Base-by-base conservation (phyloP, 1,140 invertebrate species). In the Delia radicum region DNA sequence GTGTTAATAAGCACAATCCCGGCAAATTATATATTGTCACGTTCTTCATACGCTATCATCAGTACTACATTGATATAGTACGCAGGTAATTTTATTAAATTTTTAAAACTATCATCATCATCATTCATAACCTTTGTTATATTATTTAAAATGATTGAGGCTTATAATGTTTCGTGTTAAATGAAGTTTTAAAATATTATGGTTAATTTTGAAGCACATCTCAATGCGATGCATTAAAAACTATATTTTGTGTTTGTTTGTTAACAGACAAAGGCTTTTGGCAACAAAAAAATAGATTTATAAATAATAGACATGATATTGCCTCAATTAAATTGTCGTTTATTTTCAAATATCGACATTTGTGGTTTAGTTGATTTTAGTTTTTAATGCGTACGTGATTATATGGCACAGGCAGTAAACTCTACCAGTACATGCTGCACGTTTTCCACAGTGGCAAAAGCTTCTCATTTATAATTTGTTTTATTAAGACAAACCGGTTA, bases 241-340 rank as follows among this genome's bases (percentile, higher is more conserved):
- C n/a, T n/a, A n/a, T n/a, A n/a, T n/a, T n/a, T n/a, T n/a, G n/a
- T n/a, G n/a, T n/a, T n/a, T n/a, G n/a, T 6, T 21, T 55, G 7
- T 55, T 55, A 55, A 55, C 48, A 55, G 21, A 55, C 21, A 55
- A 21, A 55, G 18, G 48, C 48, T 55, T 55, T 55, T 55, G 48
- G 48, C 48, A 21, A 55, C 18, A 21, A 4, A 21, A 21, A 55
- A 21, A 55, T 2, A 55, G 21, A 18, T 55, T 55, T 55, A 55
- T 55, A 55, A 55, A 55, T 55, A 55, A 55, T 55, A 55, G 48
- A 55, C 48, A 55, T 55, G 48, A 55, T 55, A 55, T 55, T 55
- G 48, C 48, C 21, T 55, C 21, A 55, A 55, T 55, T 55, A 55
- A 55, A 55, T 55, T 55, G 48, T 55, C 15, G 46, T 48, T 48